Percentiles rank a stretch among this genome's conserved stretches.
These are phyloP conservation scores for Caenorhabditis sp. DNA, from an alignment of 2,888 invertebrate species.

Conservation along the genomic window DNA sequence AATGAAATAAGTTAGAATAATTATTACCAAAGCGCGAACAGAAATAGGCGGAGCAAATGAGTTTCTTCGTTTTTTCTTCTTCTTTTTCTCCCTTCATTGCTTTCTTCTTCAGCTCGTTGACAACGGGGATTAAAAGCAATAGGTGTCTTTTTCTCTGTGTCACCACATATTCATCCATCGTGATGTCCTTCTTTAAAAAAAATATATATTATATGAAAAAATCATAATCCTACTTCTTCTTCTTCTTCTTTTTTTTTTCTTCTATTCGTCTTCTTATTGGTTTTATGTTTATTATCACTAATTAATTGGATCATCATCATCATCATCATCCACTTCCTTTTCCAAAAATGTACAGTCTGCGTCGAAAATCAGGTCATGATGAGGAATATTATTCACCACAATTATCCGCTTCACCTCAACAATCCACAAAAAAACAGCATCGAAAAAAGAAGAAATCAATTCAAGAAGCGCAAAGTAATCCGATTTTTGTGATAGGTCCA, in stretches of 20 bases:
- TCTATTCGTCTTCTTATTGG: too few species aligned
- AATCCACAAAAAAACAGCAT: constrained; percentile 21
- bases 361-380: background rate
- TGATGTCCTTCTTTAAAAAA: constrained; percentile 1
- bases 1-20: background rate
- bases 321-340: background rate
- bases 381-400: constrained; percentile 30
- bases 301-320: background rate
- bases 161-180: constrained; percentile 1
- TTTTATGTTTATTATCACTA: background rate
- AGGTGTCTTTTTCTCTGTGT: constrained; percentile 1
- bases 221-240: background rate
- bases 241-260: background rate
- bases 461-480: constrained; percentile 35
- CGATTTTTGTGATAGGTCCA: constrained; percentile 34
- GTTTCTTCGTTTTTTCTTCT: constrained; percentile 1
- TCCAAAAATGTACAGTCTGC: background rate
- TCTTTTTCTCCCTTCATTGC: background rate
- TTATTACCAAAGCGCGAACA: background rate
- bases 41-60: background rate
- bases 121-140: background rate
- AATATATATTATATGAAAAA: background rate
- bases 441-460: constrained; percentile 44
- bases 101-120: constrained; percentile 4
- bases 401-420: constrained; percentile 10